Evolutionary conservation across 2,888 invertebrate species (phyloP), one percentile per base, ranked within the genome.

Genomic region (Octonoba sinensis): DNA sequence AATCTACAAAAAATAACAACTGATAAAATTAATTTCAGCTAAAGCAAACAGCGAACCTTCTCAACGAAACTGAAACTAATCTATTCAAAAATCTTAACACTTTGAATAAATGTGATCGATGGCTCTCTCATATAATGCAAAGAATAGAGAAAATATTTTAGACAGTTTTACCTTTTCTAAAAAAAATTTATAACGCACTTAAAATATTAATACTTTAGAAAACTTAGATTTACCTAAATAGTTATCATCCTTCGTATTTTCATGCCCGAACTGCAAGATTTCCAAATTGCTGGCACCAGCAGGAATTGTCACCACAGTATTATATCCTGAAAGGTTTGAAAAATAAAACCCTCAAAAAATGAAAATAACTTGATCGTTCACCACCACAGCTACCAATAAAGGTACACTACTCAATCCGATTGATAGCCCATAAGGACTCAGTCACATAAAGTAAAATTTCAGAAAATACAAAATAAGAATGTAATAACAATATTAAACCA

Each of bases 201-300:
- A 62, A 62, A 36, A 20, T 27, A 22, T 3, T 59, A 24, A 20
- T 15, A 3, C 59, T 59, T 59, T 13, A 62, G 27, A 4, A 62
- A 44, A 24, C 18, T 56, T 44, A 59, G 24, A 36, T 62, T 27
- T 78, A 84, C 84, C 84, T 77, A 84, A 78, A 36, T 84, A 84
- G 18, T 84, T 84, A 60, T 84, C 84, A 71, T 84, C 84, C 18
- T 64, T 67, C 1, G 36, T 69, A 59, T 79, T 79, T 60, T 69
- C 59, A 36, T 59, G 47, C 0, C 84, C 82, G 56, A 70, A 65
- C 86, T 94, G 94, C 44, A 90, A 89, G 71, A 94, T 92, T 85
- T 92, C 91, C 82, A 94, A 90, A 86, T 92, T 92, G 27, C 92
- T 92, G 64, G 94, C 93, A 0, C 92, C 93, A 81, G 91, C 90